Base-by-base conservation (phyloP, 1,140 invertebrate species). In the Neomicropteryx cornuta region DNA sequence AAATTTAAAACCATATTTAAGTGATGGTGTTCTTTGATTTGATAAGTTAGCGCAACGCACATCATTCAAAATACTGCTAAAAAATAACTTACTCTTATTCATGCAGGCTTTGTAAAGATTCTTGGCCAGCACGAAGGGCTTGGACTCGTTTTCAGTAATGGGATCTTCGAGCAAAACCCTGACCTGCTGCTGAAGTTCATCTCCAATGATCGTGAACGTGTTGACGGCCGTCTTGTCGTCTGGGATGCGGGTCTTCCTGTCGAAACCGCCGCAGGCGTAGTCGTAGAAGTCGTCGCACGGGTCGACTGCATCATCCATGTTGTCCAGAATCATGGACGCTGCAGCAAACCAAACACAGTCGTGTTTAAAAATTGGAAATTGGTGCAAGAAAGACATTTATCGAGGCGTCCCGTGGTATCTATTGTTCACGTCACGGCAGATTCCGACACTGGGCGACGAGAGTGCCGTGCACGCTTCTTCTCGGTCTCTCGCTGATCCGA, bases 211-310 rank as follows among this genome's bases (percentile, higher is more conserved):
- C 18, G 79, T 82, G 59, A 90, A 89, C 0, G 81, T 79, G 38
- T 83, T 87, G 4, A 90, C 74, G 1, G 79, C 77, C 0, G 81
- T 76, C 56, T 83, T 84, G 50, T 89, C 84, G 41, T 87, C 83
- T 0, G 83, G 83, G 27, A 89, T 86, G n/a, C 73, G 70, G 1
- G 76, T 77, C 27, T 73, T 75, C 39, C 76, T 74, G 4, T 84
- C 55, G 58, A 84, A 89, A 3, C 71, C 72, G 4, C 87, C 84
- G 49, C 86, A 90, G 1, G 85, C 74, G 46, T 87, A 91, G 43
- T 77, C 55, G 55, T 92, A 95, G 60, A 95, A 96, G 56, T 95
- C 86, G 41, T 90, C 79, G 52, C 92, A 96, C 0, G 91, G 91
- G 50, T 93, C 77, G 0, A 83, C 75, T 8, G 62, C 66, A 1